Conservation (phyloP, 2,797 vertebrate genomes). For the Sphenopsis melanotis region DNA sequence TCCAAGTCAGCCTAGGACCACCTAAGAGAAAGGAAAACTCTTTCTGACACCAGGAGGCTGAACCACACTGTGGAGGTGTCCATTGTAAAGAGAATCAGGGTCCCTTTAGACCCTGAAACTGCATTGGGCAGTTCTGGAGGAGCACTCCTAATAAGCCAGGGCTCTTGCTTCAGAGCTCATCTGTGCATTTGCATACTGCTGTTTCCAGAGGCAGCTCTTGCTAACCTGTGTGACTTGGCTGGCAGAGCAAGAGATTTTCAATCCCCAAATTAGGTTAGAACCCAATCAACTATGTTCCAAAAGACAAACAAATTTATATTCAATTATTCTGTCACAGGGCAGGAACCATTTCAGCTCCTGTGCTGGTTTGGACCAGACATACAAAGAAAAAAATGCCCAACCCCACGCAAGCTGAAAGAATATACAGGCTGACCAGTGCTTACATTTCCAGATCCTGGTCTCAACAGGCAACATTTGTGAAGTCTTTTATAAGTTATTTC, state of each 20-base stretch:
- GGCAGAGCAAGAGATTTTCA: neutral
- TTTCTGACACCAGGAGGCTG: neutral
- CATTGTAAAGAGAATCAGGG: neutral
- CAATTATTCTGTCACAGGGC: neutral
- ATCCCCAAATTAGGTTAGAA: neutral
- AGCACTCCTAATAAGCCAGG: neutral
- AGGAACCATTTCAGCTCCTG: neutral
- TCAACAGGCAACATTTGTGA: neutral
- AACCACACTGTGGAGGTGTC: too few relatives aligned
- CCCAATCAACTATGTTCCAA: neutral
- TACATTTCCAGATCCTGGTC: neutral
- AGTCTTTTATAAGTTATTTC: neutral
- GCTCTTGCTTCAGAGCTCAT: neutral
- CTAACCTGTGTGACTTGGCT: neutral
- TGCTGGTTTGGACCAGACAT: neutral
- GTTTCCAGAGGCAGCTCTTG: neutral
- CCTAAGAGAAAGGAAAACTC: neutral
- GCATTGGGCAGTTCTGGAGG: neutral
- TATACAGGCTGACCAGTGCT: neutral
- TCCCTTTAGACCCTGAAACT: neutral
- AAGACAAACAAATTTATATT: neutral
- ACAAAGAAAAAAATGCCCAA: neutral
- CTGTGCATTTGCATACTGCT: neutral
- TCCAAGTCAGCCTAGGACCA: neutral
- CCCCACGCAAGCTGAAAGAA: rapidly evolving